Evolutionary conservation across 2,797 vertebrate species (phyloP).

Genomic region (Pelobates cultripes): DNA sequence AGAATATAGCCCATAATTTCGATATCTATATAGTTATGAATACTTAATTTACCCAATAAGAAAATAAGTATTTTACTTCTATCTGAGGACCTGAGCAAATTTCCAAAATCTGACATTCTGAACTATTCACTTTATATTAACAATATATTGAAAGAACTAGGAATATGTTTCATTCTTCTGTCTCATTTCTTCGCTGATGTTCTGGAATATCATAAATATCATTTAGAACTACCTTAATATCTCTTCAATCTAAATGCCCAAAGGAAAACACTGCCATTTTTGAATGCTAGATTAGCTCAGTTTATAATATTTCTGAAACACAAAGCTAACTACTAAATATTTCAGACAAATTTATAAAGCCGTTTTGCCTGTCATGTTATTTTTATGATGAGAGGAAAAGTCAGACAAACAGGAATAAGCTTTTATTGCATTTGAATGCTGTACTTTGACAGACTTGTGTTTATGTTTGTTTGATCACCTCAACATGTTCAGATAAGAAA

Average conservation of each 20-base stretch:
- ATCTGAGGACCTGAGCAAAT: background rate
- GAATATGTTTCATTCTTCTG: conserved; percentile 40
- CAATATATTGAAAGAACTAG: conserved; percentile 34
- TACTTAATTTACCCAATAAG: no score
- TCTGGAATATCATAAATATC: conserved; percentile 49
- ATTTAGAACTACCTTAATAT: conserved; percentile 48
- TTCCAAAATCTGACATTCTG: conserved; percentile 7
- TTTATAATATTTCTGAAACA: conserved; percentile 42
- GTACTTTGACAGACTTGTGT: conserved; percentile 38
- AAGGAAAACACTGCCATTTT: conserved; percentile 43
- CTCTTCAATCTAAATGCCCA: conserved; percentile 47
- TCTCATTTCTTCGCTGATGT: conserved; percentile 34
- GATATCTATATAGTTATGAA: no score
- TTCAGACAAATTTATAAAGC: conserved; percentile 54
- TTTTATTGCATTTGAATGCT: conserved; percentile 48
- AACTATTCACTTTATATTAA: conserved; percentile 41
- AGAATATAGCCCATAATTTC: no score
- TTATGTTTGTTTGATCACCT: conserved; percentile 52
- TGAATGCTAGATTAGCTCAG: conserved; percentile 39
- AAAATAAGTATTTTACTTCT: background rate
- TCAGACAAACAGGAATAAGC: conserved; percentile 42
- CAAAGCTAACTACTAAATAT: conserved; percentile 53
- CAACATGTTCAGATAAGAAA: conserved; percentile 32
- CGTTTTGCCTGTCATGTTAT: conserved; percentile 51
- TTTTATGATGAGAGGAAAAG: conserved; percentile 40